A percentile compares a stretch with the other conserved stretches of the same genome.
Conservation (phyloP, 2,113 vertebrate genomes). For the Thinocorus orbignyianus region DNA sequence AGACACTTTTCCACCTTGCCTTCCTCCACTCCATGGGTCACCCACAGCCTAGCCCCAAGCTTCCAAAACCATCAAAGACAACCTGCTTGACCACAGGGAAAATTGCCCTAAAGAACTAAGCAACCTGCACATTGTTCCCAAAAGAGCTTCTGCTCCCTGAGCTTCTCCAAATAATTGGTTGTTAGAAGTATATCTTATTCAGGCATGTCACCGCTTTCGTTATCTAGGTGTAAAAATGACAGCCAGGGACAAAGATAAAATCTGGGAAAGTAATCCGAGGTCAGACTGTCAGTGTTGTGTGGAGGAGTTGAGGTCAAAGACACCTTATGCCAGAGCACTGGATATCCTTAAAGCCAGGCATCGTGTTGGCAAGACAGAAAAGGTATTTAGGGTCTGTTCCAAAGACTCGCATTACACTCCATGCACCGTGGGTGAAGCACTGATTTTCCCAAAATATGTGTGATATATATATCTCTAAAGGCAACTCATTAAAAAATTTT, state of each 20-base stretch:
- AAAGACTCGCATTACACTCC: not conserved
- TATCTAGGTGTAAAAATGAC: not conserved
- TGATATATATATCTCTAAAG: not conserved
- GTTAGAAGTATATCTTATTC: not conserved
- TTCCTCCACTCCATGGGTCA: not conserved
- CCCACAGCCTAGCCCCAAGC: not conserved
- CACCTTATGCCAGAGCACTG: not conserved
- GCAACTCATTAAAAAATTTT: not conserved
- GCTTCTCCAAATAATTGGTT: not conserved
- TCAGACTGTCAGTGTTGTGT: not conserved
- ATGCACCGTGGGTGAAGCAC: accelerated
- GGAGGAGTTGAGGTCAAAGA: not conserved
- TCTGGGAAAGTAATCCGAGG: not conserved
- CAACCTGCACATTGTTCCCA: not conserved
- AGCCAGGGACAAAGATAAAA: not conserved
- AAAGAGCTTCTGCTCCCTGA: not conserved
- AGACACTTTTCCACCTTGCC: not conserved
- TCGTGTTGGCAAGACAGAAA: not conserved
- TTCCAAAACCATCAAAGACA: not conserved
- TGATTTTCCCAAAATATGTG: not conserved
- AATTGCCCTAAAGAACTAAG: not conserved
- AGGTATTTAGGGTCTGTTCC: not conserved
- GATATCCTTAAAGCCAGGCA: not conserved
- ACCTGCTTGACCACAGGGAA: not conserved
- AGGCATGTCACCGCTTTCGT: not conserved